phyloP scores from a whole-genome alignment of 2,888 invertebrate species.

The Ormyrus thymus region DNA sequence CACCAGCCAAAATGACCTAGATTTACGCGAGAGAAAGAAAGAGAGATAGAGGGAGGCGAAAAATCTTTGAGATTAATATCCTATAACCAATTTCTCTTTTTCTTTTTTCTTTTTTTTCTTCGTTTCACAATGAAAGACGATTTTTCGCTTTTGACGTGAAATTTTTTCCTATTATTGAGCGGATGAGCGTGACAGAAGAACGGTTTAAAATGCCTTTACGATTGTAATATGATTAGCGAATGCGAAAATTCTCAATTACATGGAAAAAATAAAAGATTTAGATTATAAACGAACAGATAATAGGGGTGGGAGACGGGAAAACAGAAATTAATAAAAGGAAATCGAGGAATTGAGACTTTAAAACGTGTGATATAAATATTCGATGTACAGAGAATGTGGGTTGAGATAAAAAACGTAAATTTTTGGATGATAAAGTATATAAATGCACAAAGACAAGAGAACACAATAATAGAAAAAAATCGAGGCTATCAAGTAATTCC shows the following conservation, averaged over 20 bases:
- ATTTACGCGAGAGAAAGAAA: slow-evolving; percentile 63
- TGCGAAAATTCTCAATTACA: slow-evolving; percentile 43
- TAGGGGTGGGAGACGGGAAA: neutral
- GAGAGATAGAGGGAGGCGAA: slow-evolving; percentile 42
- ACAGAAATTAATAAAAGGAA: slow-evolving; percentile 8
- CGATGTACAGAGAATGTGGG: slow-evolving; percentile 24
- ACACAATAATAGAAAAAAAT: slow-evolving; percentile 20
- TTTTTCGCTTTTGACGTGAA: slow-evolving; percentile 45
- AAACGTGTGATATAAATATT: slow-evolving; percentile 44
- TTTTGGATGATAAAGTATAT: slow-evolving; percentile 14
- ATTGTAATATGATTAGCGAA: slow-evolving; percentile 49
- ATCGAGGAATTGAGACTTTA: slow-evolving; percentile 47
- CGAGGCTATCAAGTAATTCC: slow-evolving; percentile 2
- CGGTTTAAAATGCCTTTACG: slow-evolving; percentile 53
- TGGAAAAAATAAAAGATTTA: slow-evolving; percentile 41
- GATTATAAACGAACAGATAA: slow-evolving; percentile 15
- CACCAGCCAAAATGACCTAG: slow-evolving; percentile 71
- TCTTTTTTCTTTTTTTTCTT: slow-evolving; percentile 53
- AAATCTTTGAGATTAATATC: slow-evolving; percentile 52
- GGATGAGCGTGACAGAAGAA: slow-evolving; percentile 35
- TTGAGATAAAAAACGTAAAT: slow-evolving; percentile 7
- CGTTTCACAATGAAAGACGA: slow-evolving; percentile 31
- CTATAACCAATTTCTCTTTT: slow-evolving; percentile 48
- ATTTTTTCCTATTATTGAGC: slow-evolving; percentile 51
- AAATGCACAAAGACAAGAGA: slow-evolving; percentile 38